Conservation (phyloP, 2,797 vertebrate genomes). For the Sphaeramia orbicularis region DNA sequence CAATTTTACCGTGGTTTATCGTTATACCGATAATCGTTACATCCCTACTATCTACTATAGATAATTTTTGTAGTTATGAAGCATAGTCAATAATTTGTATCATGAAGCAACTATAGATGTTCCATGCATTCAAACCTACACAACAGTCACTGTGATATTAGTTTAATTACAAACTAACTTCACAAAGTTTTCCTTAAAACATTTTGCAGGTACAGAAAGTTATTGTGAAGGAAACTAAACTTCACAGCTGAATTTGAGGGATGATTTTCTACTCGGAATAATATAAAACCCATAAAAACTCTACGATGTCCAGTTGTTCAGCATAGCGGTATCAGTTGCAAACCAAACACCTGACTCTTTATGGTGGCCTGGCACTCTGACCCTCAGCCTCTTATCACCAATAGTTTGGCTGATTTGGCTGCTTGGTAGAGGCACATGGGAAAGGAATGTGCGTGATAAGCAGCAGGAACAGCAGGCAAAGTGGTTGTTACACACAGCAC, state of each 20-base stretch:
- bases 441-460: constrained; percentile 71
- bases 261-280: constrained; percentile 1
- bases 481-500: constrained; percentile 24
- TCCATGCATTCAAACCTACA: too few species aligned
- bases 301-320: neutral
- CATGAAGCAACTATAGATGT: too few species aligned
- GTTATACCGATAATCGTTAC: too few species aligned
- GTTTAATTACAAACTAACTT: too few species aligned
- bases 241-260: neutral
- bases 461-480: constrained; percentile 48
- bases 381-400: constrained; percentile 41
- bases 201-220: constrained; percentile 5
- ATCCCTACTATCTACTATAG: too few species aligned
- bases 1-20: too few species aligned
- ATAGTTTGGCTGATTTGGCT: constrained; percentile 25
- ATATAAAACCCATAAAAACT: constrained; percentile 15
- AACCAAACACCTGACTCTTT: constrained; percentile 55
- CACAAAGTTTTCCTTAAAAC: neutral
- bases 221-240: neutral
- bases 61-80: too few species aligned
- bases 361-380: constrained; percentile 33
- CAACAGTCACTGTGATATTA: too few species aligned
- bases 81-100: neutral
- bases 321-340: constrained; percentile 10
- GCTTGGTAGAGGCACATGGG: constrained; percentile 38